These are phyloP conservation scores for Mus caroli DNA, from an alignment of 2,797 vertebrate genomes.

Conservation along the genomic window DNA sequence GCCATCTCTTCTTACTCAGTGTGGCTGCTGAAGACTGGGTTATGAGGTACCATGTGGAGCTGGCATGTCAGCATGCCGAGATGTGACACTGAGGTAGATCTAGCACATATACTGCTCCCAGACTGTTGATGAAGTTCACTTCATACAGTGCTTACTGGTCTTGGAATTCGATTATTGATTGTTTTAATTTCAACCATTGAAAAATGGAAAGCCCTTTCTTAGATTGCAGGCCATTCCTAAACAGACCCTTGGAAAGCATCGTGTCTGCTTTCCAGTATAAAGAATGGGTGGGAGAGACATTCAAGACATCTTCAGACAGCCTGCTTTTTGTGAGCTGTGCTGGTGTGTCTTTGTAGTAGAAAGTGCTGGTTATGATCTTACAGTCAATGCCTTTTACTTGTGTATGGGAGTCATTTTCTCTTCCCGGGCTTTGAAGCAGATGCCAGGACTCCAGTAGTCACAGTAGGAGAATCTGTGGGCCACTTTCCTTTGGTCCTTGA, in stretches of 20 bases:
- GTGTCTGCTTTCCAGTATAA: neutral
- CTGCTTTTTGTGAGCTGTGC: neutral
- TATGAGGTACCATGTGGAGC: neutral
- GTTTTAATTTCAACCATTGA: neutral
- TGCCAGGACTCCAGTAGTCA: too few species aligned
- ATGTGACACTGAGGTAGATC: neutral
- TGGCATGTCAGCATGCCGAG: neutral
- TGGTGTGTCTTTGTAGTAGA: neutral
- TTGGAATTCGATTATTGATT: neutral
- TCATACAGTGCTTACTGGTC: fast-evolving
- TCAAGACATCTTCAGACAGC: too few species aligned
- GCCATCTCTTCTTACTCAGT: neutral
- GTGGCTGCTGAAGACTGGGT: neutral
- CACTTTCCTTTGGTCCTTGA: constrained; percentile 5
- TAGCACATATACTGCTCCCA: fast-evolving
- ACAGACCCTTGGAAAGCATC: neutral
- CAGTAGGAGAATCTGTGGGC: neutral
- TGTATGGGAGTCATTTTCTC: neutral
- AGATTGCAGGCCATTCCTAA: neutral
- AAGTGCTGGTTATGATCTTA: fast-evolving
- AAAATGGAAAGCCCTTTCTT: neutral
- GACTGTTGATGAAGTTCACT: neutral
- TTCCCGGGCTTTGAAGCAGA: neutral
- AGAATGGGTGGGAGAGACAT: neutral
- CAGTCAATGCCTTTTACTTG: neutral